Evolutionary conservation across 2,888 invertebrate species (phyloP).

Genomic region (Cerastoderma edule): DNA sequence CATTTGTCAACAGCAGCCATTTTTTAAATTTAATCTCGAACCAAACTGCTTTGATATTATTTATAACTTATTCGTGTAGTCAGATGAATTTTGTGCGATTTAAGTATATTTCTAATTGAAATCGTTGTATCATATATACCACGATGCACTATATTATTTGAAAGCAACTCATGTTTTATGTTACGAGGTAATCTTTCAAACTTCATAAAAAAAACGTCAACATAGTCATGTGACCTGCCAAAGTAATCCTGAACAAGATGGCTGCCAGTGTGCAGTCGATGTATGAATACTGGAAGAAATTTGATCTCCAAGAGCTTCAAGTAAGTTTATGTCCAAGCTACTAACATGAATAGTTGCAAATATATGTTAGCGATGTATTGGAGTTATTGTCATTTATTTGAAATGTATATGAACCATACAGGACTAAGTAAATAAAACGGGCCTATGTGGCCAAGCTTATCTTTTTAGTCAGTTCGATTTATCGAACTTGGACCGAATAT

Average conservation of each 20-base stretch:
- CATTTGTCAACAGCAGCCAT: constrained; percentile 80
- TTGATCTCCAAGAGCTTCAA: constrained; percentile 84
- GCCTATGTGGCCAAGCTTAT: no score
- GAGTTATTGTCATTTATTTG: no score
- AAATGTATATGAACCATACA: no score
- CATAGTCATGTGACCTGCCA: constrained; percentile 82
- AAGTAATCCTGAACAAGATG: constrained; percentile 83
- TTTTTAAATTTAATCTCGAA: constrained; percentile 62
- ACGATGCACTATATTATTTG: no score
- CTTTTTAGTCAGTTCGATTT: constrained; percentile 26
- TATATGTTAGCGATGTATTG: no score
- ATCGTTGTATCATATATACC: no score
- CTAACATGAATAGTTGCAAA: no score
- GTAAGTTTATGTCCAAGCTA: constrained; percentile 74
- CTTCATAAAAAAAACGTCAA: neutral
- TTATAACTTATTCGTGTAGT: neutral
- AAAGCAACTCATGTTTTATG: no score
- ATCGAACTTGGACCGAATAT: constrained; percentile 20
- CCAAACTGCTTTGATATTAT: constrained; percentile 4
- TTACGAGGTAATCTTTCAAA: no score
- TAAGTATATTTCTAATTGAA: no score
- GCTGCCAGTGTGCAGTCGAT: constrained; percentile 85
- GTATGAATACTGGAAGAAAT: constrained; percentile 84
- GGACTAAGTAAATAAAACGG: no score
- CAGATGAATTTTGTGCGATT: no score